Base-by-base conservation (phyloP, 2,888 invertebrate genomes). In the Eristalis pertinax region DNA sequence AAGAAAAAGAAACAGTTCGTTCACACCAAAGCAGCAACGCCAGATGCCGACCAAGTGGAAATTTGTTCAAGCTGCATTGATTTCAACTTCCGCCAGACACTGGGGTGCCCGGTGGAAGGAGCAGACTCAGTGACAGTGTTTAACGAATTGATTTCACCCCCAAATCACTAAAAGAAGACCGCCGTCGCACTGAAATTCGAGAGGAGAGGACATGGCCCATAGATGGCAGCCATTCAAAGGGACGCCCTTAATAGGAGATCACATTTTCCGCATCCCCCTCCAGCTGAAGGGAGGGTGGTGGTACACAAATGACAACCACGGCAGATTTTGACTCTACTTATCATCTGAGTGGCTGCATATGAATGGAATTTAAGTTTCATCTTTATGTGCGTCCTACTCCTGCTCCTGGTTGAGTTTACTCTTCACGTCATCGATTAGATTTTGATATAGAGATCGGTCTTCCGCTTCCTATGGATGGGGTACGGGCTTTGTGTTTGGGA, bases 101-200 rank as follows among this genome's bases (percentile, higher is more conserved):
- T 70, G 29, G 79, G 79, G 84, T 87, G 86, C 75, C 79, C 1
- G 7, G 8, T 50, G n/a, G 62, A 11, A 65, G 65, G 60, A 62
- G 78, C 50, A 76, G 69, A 84, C 79, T 76, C 84, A 68, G 68
- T 75, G 86, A 87, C 83, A 79, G 72, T 69, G 75, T 87, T 84
- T 73, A 87, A 84, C 84, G 87, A 84, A 80, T 87, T 87, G 87
- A 87, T 87, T 83, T 84, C 83, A 87, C 87, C 87, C 86, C 75
- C 35, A 78, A 82, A 87, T 84, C 79, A 63, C 15, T 75, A 69
- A 79, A 79, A 79, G 83, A 79, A 72, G 26, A 77, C 67, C 77
- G 64, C 13, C 24, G 50, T 19, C 50, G 19, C 50, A 19, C 50
- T 50, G 50, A 50, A 50, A 50, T 50, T 50, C 29, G 60, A 64